These are phyloP conservation scores for Talpa occidentalis DNA, from an alignment of 2,113 vertebrate species.

Conservation along the genomic window DNA sequence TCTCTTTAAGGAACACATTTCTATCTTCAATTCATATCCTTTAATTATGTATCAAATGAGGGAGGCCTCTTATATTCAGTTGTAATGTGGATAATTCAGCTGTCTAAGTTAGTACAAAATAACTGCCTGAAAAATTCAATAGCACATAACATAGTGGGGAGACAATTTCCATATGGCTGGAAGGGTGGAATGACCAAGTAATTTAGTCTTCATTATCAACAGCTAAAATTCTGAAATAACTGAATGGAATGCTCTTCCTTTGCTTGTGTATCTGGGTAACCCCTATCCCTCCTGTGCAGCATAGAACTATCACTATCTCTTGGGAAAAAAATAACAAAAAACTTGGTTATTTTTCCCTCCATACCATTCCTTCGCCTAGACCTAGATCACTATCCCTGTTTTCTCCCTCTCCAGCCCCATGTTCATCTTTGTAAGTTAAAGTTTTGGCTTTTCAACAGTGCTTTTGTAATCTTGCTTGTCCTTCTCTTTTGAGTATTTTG, in stretches of 20 bases:
- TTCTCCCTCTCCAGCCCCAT: not conserved
- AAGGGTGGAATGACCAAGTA: not conserved
- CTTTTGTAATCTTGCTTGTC: not conserved
- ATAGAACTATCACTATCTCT: not conserved
- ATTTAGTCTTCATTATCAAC: not conserved
- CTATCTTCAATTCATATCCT: not conserved
- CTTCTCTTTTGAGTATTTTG: not conserved
- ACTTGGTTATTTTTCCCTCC: not conserved
- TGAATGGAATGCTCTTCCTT: not conserved
- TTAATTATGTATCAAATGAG: conserved; percentile 22
- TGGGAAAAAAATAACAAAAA: no score
- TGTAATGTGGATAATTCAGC: conserved; percentile 15
- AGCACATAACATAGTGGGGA: not conserved
- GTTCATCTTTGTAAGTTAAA: not conserved
- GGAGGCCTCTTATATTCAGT: not conserved
- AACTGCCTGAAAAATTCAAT: conserved; percentile 36
- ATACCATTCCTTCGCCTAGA: no score
- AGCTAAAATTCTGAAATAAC: conserved; percentile 6
- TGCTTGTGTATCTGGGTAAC: not conserved
- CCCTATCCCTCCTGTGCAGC: not conserved
- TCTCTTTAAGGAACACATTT: not conserved
- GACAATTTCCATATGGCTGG: not conserved
- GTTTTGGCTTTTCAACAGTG: not conserved
- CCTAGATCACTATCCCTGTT: not conserved
- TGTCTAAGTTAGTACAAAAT: not conserved